Base-by-base conservation (phyloP, 2,888 invertebrate genomes). In the Bellardia bayeri region DNA sequence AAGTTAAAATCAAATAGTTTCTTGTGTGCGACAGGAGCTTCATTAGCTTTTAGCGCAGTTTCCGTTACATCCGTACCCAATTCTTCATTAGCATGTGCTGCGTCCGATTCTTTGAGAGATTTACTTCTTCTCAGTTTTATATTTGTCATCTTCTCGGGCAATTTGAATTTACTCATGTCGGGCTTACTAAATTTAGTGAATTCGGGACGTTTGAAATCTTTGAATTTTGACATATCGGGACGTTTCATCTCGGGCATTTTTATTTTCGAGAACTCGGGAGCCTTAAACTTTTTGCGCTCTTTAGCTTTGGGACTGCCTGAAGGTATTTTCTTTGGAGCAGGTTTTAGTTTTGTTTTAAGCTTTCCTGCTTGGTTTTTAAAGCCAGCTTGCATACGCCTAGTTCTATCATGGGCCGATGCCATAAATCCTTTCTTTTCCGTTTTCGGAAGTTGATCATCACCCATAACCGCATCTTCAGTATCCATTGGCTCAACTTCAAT, bases 351-450 rank as follows among this genome's bases (percentile, higher is more conserved):
- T 0, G 95, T 95, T 92, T 96, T 96, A 42, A 97, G 92, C 93
- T 96, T 96, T 42, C 95, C 96, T 16, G 97, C 97, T 92, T 97
- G 96, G 56, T 94, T 95, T 90, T 95, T 95, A 69, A 97, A 90
- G 89, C 96, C 96, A 51, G 96, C 95, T 89, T 96, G 95, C 91
- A 96, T 94, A 91, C 94, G 95, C 71, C 92, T 91, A 14, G 94
- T 94, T 90, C 95, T 95, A 83, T 94, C 94, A 76, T 93, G 94
- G 63, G 95, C 95, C 61, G 93, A 90, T 88, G 94, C 94, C 91
- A 94, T 94, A 80, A 94, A 94, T 23, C 92, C 89, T 91, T 95
- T 95, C 58, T 94, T 87, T 68, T 82, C 82, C 3, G 56, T 30
- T 33, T 87, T 87, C 30, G 13, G 33, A 13, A 54, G 37, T 14